A percentile compares a stretch with the other conserved stretches of the same genome.
phyloP scores from a whole-genome alignment of 2,888 invertebrate species.

The Hecatera dysodea region DNA sequence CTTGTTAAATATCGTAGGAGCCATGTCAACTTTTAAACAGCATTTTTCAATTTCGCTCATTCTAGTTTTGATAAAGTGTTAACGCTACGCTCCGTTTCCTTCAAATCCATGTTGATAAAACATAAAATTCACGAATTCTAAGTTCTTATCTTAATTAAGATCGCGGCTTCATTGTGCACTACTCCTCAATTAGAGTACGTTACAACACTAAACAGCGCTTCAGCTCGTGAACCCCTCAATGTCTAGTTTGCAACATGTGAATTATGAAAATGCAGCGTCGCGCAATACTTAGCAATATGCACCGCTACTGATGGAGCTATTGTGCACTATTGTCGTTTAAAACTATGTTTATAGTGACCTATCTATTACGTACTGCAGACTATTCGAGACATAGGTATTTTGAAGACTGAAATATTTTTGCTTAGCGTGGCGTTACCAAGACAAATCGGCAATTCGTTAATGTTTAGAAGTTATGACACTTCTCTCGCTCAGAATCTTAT shows the following conservation, averaged over 20 bases:
- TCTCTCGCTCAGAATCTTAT: background rate
- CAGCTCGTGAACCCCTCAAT: conserved; percentile 38
- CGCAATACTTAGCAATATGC: conserved; percentile 23
- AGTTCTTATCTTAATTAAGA: conserved; percentile 45
- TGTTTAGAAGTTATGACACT: too few species aligned
- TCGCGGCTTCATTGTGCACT: conserved; percentile 42
- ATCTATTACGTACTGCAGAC: background rate
- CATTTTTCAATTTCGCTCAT: background rate
- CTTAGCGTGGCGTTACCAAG: background rate
- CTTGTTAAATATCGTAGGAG: too few species aligned
- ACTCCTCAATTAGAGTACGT: conserved; percentile 35
- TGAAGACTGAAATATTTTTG: background rate
- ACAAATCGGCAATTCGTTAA: background rate
- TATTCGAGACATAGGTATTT: background rate
- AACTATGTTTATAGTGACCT: background rate
- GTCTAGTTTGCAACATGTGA: conserved; percentile 54
- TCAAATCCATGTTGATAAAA: conserved; percentile 6
- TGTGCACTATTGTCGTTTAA: conserved; percentile 37
- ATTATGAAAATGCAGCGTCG: conserved; percentile 52
- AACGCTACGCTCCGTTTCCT: conserved; percentile 2
- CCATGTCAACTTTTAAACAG: too few species aligned
- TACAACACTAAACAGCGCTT: conserved; percentile 23
- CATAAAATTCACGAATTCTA: background rate
- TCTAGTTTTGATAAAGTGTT: background rate
- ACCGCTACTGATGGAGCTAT: conserved; percentile 31